These are phyloP conservation scores for Stenotaenia linearis DNA, from an alignment of 2,888 invertebrate species.

Conservation along the genomic window DNA sequence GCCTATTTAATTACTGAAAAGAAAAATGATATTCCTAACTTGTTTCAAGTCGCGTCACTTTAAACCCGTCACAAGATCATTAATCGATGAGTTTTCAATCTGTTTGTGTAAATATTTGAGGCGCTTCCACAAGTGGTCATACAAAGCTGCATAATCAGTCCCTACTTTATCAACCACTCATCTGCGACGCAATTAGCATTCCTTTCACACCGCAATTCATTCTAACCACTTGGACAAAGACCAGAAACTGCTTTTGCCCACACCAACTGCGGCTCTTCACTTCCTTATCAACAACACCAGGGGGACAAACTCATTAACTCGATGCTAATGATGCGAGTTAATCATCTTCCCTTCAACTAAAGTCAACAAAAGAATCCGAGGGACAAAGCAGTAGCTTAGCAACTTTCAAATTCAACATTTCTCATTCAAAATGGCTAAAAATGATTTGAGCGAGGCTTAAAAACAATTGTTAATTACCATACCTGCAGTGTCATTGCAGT, in stretches of 20 bases:
- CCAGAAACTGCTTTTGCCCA: background rate
- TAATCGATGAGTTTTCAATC: background rate
- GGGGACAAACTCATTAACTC: background rate
- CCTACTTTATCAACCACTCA: background rate
- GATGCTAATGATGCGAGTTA: background rate
- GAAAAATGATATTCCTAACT: no score
- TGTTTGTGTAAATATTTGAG: background rate
- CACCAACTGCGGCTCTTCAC: background rate
- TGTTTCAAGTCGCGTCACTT: no score
- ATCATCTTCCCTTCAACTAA: background rate
- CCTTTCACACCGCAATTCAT: background rate
- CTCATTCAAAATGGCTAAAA: no score
- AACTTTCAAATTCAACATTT: background rate
- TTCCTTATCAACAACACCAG: background rate
- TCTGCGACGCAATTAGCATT: conserved; percentile 1
- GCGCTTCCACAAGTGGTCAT: background rate
- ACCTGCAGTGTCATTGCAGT: no score
- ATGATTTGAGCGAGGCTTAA: no score
- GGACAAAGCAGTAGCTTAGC: background rate
- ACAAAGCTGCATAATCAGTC: background rate
- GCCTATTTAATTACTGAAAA: no score
- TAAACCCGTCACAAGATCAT: no score
- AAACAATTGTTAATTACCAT: no score
- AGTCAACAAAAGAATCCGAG: background rate
- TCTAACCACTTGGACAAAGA: background rate